A percentile compares a stretch with the other conserved stretches of the same genome.
Conservation (phyloP, 2,113 vertebrate species). For the Epinephelus lanceolatus region DNA sequence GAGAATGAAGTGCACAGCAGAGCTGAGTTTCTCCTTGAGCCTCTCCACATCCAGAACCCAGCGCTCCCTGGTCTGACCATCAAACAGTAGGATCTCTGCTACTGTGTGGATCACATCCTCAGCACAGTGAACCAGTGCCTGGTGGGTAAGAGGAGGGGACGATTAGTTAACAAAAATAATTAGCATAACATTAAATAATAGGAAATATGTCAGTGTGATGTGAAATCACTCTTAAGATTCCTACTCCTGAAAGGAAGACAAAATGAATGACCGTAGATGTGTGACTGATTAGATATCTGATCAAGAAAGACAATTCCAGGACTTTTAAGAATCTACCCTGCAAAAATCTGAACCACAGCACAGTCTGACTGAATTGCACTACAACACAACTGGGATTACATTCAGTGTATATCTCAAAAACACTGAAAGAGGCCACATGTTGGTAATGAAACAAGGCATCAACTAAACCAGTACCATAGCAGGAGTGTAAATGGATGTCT, state of each 20-base stretch:
- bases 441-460: background rate
- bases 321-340: background rate
- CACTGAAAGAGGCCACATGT: background rate
- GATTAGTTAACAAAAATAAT: background rate
- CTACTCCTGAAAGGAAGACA: background rate
- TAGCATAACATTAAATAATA: background rate
- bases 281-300: background rate
- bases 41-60: slow-evolving; percentile 74
- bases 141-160: background rate
- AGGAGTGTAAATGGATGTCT: slow-evolving; percentile 68
- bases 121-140: slow-evolving; percentile 77
- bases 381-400: background rate
- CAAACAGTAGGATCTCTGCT: slow-evolving; percentile 32
- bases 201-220: background rate
- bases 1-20: slow-evolving; percentile 56
- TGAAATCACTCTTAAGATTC: background rate
- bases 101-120: slow-evolving; percentile 74
- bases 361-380: background rate
- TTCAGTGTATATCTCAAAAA: background rate
- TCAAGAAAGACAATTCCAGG: background rate
- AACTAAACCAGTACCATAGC: slow-evolving; percentile 75
- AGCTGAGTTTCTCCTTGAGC: slow-evolving; percentile 71
- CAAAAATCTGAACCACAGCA: background rate
- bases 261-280: background rate
- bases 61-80: slow-evolving; percentile 33